Base-by-base conservation (phyloP, 2,888 invertebrate species). In the Clostera curtula region DNA sequence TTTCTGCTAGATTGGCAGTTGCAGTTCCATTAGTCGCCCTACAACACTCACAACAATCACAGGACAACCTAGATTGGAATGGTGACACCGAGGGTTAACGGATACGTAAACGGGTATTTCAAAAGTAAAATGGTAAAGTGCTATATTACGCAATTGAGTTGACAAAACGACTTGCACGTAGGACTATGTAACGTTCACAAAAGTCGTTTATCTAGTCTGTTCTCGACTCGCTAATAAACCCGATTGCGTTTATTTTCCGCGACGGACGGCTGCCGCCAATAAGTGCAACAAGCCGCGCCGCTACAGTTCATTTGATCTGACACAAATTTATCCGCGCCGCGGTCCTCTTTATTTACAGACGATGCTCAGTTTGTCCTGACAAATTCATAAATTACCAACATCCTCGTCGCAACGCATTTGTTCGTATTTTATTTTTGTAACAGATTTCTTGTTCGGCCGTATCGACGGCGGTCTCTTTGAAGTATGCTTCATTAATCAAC, bases 351-450 rank as follows among this genome's bases (percentile, higher is more conserved):
- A 79, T 80, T 80, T 77, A 73, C 70, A 59, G 70, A 60, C 70
- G 65, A 64, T 67, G 76, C 66, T 74, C 80, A 72, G 72, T 72
- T 74, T 75, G 79, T 77, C 80, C 71, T 75, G 75, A 79, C 82
- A 80, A 82, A 82, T 82, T 82, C 82, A 82, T 83, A 83, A 83
- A 83, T 83, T 82, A 83, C 77, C 79, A 64, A 80, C 82, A 80
- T 82, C 82, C 82, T 82, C 73, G 53, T 60, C 61, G 63, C 58
- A 49, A 38, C 49, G 49, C 55, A 62, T 68, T 67, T 58, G 60
- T 58, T 55, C 49, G 55, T 53, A 61, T 75, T 75, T 77, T 77
- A 75, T 80, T 79, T 75, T 72, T 62, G 63, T 67, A 62, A 58
- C 62, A 54, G 61, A 59, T 62, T 64, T 63, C 65, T 66, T 67